These are phyloP conservation scores for Syncerus caffer DNA, from an alignment of 2,797 vertebrate species.

Conservation along the genomic window DNA sequence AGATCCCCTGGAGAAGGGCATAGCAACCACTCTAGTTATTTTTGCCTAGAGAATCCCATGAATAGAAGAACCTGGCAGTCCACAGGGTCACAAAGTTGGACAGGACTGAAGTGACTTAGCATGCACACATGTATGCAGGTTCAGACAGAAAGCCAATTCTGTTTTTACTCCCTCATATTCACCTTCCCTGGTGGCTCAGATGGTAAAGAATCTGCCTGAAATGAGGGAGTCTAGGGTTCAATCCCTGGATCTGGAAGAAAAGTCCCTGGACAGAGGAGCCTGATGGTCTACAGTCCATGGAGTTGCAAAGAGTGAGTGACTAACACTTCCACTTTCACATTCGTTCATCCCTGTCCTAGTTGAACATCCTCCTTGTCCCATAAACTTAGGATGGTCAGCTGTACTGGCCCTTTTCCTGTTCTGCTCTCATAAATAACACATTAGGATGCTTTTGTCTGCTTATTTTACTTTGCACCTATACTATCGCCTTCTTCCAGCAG, in stretches of 20 bases:
- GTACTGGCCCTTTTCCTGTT: neutral
- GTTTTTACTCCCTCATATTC: neutral
- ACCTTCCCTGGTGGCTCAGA: neutral
- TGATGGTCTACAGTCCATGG: neutral
- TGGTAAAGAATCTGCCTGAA: neutral
- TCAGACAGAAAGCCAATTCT: neutral
- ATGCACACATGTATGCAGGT: neutral
- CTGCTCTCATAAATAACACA: neutral
- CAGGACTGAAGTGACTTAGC: neutral
- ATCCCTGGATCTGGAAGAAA: neutral
- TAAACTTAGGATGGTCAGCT: neutral
- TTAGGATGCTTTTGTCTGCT: neutral
- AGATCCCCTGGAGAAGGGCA: neutral
- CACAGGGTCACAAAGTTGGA: neutral
- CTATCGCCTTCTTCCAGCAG: neutral
- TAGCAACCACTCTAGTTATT: neutral
- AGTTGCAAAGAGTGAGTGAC: neutral
- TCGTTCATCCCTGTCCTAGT: neutral
- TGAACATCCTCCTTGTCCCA: neutral
- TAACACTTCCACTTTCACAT: neutral
- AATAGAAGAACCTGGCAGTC: neutral
- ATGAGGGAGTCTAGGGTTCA: neutral
- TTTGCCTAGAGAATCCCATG: neutral
- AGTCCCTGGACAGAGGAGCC: neutral
- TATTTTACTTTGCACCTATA: neutral